phyloP scores from a whole-genome alignment of 2,888 invertebrate genomes.

The Brenthis hecate region DNA sequence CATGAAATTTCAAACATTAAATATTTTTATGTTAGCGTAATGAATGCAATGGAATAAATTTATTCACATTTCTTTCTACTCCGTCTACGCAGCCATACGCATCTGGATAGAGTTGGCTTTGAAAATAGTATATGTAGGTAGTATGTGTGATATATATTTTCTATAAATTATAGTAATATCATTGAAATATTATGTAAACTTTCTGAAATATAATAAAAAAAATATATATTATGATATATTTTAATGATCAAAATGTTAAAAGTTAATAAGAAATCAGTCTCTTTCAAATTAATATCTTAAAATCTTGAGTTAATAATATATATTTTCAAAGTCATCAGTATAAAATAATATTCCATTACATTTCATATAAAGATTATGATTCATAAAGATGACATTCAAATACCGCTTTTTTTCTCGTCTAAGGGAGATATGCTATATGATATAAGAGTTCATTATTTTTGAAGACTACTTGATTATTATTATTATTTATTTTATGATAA shows the following conservation, averaged over 20 bases:
- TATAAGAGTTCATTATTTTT: not conserved
- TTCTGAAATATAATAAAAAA: too few species aligned
- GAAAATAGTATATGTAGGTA: not conserved
- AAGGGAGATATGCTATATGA: slow-evolving; percentile 9
- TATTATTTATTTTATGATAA: not conserved
- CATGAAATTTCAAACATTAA: not conserved
- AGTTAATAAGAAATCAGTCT: too few species aligned
- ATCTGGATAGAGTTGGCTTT: slow-evolving; percentile 25
- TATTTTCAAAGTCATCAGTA: slow-evolving; percentile 14
- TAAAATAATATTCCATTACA: slow-evolving; percentile 13
- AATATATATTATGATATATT: too few species aligned
- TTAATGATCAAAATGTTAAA: too few species aligned
- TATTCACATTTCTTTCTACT: slow-evolving; percentile 19
- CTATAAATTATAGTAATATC: not conserved
- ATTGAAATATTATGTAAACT: too few species aligned
- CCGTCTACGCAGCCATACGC: slow-evolving; percentile 47
- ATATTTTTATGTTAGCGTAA: not conserved
- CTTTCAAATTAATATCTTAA: too few species aligned
- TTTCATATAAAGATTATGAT: not conserved
- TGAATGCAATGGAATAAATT: slow-evolving; percentile 27
- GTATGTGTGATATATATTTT: not conserved
- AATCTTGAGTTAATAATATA: not conserved
- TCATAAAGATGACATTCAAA: not conserved
- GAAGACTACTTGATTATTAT: not conserved
- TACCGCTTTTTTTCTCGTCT: not conserved